Evolutionary conservation across 2,113 vertebrate genomes (phyloP), one percentile per base, ranked within the genome.

Genomic region (Platichthys stellatus): DNA sequence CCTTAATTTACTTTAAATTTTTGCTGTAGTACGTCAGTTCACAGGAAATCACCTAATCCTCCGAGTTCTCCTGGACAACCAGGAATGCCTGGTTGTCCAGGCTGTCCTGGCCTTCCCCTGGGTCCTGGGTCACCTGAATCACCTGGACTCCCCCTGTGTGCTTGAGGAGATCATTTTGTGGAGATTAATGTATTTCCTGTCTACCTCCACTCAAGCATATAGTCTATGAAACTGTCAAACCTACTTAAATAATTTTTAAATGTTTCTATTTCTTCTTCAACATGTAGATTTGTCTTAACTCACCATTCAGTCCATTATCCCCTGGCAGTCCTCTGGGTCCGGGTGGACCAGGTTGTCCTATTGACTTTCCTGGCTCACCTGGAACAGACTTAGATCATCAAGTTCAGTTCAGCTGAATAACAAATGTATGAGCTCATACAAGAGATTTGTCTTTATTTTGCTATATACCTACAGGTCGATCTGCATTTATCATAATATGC

Each of bases 301-400:
- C 61, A 92, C 88, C 63, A 58, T 4, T 20, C 1, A 2, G 18
- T 51, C 76, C 81, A 45, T 45, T 3, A 0, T 91, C 78, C 3
- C 91, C 89, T 28, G 51, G 74, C 3, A 66, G 20, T 70, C 90
- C 89, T 84, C 70, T 87, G 28, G 72, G 74, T 75, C 92, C 92
- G 31, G 69, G 80, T 67, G 63, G 80, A 57, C 92, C 92, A 23
- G 78, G 74, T 45, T 60, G 40, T 73, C 82, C 85, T 56, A 47
- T 63, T 21, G 63, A 83, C 3, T 14, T 20, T 56, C 89, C 88
- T 59, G 45, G 63, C 2, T 86, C 84, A 78, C 90, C 89, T 91
- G 54, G 11, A 86, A 71, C 18, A 76, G 58, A 72, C 68, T 69
- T 74, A 7, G 0, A 58, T 38, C 11, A 69, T 38, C 0, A 57